Base-by-base conservation (phyloP, 2,888 invertebrate genomes). In the Cecidostiba fungosa region DNA sequence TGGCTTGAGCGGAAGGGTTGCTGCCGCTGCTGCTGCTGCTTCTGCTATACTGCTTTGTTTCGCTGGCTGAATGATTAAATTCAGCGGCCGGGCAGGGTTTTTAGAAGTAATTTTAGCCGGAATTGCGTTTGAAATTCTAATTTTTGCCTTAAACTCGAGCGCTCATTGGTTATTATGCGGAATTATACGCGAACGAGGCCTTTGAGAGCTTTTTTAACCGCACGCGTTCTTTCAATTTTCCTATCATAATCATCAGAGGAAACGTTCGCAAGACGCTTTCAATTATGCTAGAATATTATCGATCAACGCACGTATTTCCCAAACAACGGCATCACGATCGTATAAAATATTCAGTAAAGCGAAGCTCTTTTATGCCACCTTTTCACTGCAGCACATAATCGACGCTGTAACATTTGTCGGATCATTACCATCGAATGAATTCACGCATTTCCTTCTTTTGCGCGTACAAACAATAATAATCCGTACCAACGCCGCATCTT, bases 1-100 rank as follows among this genome's bases (percentile, higher is more conserved):
- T 43, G 39, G 73, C 23, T 36, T 39, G 23, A 23, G 66, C 26
- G 16, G 29, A 66, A 66, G 66, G 66, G 66, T 66, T 62, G 5
- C n/a, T 54, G 54, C 54, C n/a, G 47, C 50, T 59, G n/a, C n/a
- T n/a, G n/a, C n/a, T n/a, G n/a, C n/a, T n/a, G n/a, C n/a, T n/a
- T n/a, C n/a, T n/a, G n/a, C n/a, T n/a, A n/a, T n/a, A n/a, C n/a
- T n/a, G 23, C 54, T 59, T 59, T 66, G 66, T 66, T 66, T 29
- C 66, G 66, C 50, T n/a, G 12, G 72, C 14, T 66, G 26, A 26
- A 66, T 66, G 66, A 66, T 66, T 66, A 66, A 66, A 66, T 66
- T 29, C 29, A 19, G 29, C 36, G n/a, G 36, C 29, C 8, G 5
- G 23, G 14, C 29, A 29, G 66, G 23, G 1, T 14, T 66, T 66